These are phyloP conservation scores for Coccyzus lansbergi DNA, from an alignment of 2,797 vertebrate genomes.

Conservation along the genomic window DNA sequence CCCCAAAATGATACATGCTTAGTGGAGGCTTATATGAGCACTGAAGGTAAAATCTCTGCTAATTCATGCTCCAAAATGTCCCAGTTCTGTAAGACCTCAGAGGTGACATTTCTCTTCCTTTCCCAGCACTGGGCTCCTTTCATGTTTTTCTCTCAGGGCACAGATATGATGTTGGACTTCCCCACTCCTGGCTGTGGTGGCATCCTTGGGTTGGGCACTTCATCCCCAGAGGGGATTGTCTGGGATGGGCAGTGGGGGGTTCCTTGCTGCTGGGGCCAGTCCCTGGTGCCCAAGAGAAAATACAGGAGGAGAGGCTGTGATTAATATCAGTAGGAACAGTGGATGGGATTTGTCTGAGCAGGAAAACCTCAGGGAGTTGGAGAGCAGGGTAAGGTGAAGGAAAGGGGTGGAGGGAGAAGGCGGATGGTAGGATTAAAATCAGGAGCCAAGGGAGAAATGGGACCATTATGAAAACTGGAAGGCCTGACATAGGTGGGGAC, in stretches of 20 bases:
- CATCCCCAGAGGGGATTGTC: not conserved
- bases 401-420: rapidly evolving
- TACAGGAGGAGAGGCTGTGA: not conserved
- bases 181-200: not conserved
- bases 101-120: not conserved
- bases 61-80: not conserved
- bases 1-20: not conserved
- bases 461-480: not conserved
- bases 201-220: not conserved
- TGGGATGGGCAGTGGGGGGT: not conserved
- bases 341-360: not conserved
- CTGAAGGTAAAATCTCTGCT: not conserved
- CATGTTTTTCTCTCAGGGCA: not conserved
- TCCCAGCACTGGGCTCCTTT: not conserved
- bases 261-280: not conserved
- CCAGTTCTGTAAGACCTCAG: not conserved
- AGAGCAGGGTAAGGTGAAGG: not conserved
- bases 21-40: not conserved
- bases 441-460: not conserved
- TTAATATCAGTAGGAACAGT: not conserved
- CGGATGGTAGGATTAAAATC: not conserved
- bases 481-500: no score
- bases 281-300: not conserved
- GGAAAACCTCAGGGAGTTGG: not conserved
- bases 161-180: not conserved